Evolutionary conservation across 2,888 invertebrate genomes (phyloP).

Genomic region (Standfussiana lucernea): DNA sequence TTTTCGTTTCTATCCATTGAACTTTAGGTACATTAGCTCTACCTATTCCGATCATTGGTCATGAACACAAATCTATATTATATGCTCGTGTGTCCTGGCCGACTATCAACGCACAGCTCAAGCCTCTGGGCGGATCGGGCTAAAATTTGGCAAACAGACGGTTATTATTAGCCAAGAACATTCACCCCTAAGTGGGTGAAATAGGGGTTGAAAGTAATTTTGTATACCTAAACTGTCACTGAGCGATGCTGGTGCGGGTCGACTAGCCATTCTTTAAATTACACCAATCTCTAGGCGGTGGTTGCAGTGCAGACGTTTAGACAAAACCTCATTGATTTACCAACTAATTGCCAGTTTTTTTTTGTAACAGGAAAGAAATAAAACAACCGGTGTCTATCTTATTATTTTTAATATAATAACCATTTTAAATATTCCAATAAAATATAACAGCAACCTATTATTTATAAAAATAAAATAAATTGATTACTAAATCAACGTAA

Average conservation of each 20-base stretch:
- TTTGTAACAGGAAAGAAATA: background rate
- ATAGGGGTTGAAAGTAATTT: background rate
- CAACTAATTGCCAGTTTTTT: background rate
- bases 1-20: no score
- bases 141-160: background rate
- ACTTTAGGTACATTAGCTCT: no score
- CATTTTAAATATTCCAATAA: constrained; percentile 38
- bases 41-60: no score
- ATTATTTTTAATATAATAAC: constrained; percentile 28
- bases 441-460: constrained; percentile 27
- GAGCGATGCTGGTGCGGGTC: background rate
- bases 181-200: background rate
- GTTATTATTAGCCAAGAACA: background rate
- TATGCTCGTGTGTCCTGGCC: no score
- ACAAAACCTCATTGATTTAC: background rate
- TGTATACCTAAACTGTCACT: background rate
- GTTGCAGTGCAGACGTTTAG: background rate
- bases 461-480: constrained; percentile 23
- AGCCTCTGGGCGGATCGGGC: background rate
- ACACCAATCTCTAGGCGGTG: background rate
- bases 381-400: background rate
- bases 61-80: no score
- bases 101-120: background rate
- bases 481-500: background rate
- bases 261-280: background rate